Conservation (phyloP, 2,113 vertebrate genomes). For the Proteles cristata region DNA sequence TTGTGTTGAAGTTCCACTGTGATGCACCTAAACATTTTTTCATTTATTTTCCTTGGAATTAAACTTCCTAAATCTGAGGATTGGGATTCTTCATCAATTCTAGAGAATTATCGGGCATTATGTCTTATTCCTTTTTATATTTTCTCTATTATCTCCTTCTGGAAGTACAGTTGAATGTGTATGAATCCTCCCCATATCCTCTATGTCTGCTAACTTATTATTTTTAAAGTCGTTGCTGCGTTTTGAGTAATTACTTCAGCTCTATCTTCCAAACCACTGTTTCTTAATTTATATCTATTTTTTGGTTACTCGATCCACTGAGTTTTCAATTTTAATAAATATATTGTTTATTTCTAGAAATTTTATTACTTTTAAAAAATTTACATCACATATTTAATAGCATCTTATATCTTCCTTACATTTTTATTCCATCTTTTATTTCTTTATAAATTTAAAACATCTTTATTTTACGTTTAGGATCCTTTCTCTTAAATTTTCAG, state of each 20-base stretch:
- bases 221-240: neutral
- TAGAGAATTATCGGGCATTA: slow-evolving; percentile 24
- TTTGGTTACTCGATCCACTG: neutral
- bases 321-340: slow-evolving; percentile 34
- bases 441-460: neutral
- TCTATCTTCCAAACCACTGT: slow-evolving; percentile 19
- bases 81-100: slow-evolving; percentile 40
- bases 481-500: slow-evolving; percentile 33
- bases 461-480: slow-evolving; percentile 24
- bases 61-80: neutral
- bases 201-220: neutral
- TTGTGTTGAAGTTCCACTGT: neutral
- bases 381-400: neutral
- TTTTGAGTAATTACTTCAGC: slow-evolving; percentile 34
- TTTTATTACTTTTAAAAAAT: slow-evolving; percentile 26
- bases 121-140: neutral
- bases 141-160: neutral
- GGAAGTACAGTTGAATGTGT: slow-evolving; percentile 21
- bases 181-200: neutral
- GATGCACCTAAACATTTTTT: slow-evolving; percentile 21
- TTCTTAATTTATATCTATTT: neutral
- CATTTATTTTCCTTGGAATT: neutral
- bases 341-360: slow-evolving; percentile 27
- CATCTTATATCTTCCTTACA: slow-evolving; percentile 16
- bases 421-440: slow-evolving; percentile 20